Base-by-base conservation (phyloP, 2,113 vertebrate genomes). In the Tragulus kanchil region DNA sequence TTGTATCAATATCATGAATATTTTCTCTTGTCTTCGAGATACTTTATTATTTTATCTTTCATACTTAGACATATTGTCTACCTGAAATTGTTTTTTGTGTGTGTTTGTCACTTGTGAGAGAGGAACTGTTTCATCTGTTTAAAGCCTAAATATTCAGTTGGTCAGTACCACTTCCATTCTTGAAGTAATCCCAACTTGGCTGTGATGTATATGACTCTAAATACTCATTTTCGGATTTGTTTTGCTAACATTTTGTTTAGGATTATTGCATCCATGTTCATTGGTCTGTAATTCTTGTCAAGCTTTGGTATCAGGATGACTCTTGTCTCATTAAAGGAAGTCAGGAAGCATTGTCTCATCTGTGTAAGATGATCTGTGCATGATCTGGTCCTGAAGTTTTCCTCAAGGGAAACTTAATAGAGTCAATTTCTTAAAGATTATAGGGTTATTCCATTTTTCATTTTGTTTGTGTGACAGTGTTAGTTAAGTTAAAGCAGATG, bases 311-410 rank as follows among this genome's bases (percentile, higher is more conserved):
- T 93, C 19, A 73, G n/a, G 19, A 93, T 93, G 67, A 73, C 62
- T 93, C 65, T 86, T 25, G 5, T 88, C 91, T 93, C n/a, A 16
- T 69, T 67, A 89, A 94, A 75, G 31, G 42, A 92, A 89, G 3
- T 73, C 69, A 58, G 50, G 9, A 82, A 91, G 31, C 42, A 3
- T 75, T 85, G 7, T 4, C 25, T 95, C 59, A 85, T 96, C 42
- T 45, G 36, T 36, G 36, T 36, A 36, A 36, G 36, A 36, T 36
- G 36, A 36, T 75, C 84, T 94, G 25, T 64, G 84, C 5, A 16
- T 88, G 4, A 79, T 73, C 61, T 91, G 31, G 36, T n/a, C 25
- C 28, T 56, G 28, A 25, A 83, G 10, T 91, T 85, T 62, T 95
- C 48, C 5, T 54, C 81, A 56, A 89, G 8, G 48, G 28, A 85